These are phyloP conservation scores for Phalloptychus januarius DNA, from an alignment of 2,797 vertebrate genomes.

Conservation along the genomic window DNA sequence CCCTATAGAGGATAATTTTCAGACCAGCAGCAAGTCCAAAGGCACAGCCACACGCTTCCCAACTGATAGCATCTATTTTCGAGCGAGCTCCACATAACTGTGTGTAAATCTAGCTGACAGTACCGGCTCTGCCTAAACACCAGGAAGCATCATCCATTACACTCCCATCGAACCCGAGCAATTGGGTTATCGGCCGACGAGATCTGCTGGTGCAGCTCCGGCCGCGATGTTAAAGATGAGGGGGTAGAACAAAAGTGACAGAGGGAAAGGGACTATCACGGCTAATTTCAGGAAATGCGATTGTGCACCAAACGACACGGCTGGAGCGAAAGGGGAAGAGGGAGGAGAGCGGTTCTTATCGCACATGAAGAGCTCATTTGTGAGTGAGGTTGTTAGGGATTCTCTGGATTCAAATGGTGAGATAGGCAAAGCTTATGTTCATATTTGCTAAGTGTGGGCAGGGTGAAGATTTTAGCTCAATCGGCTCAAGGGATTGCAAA, in stretches of 20 bases:
- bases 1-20: not conserved
- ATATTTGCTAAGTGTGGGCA: conserved; percentile 39
- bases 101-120: conserved; percentile 28
- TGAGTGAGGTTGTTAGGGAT: not conserved
- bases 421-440: conserved; percentile 26
- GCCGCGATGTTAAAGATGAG: conserved; percentile 36
- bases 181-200: conserved; percentile 49
- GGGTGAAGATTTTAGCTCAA: conserved; percentile 4
- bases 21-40: not conserved
- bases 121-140: conserved; percentile 15
- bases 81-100: conserved; percentile 6
- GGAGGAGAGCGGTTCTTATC: conserved; percentile 15
- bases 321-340: not conserved
- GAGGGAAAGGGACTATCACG: conserved; percentile 29
- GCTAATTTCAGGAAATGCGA: conserved; percentile 49
- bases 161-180: conserved; percentile 24
- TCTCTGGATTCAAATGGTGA: not conserved
- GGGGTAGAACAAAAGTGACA: conserved; percentile 21
- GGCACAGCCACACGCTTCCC: not conserved
- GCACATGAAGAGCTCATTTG: not conserved
- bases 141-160: conserved; percentile 43
- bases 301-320: conserved; percentile 40
- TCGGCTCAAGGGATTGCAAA: conserved; percentile 11
- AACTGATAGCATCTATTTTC: conserved; percentile 5
- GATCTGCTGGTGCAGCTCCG: conserved; percentile 26